Evolutionary conservation across 1,140 invertebrate genomes (phyloP), one percentile per base, ranked within the genome.

Genomic region (Propsilocerus akamusi): DNA sequence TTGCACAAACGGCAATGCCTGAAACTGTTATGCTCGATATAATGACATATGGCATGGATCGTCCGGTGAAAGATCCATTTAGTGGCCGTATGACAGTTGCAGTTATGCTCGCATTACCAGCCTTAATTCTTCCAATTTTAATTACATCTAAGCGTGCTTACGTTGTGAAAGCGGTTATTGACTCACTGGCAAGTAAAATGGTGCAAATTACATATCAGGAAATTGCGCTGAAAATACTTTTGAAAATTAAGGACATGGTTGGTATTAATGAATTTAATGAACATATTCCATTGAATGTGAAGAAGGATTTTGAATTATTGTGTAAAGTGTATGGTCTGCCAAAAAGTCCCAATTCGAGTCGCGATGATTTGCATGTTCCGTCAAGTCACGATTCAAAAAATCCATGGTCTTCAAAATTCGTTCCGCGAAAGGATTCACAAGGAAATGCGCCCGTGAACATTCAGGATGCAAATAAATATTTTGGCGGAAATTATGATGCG

Each of bases 141-240:
- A 56, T 68, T 46, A 61, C 58, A 7, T 20, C 61, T 53, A 61
- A 64, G 60, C 51, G 68, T 57, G 58, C 58, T 59, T 62, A 61
- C 55, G 58, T 59, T 56, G 51, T 62, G 58, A 53, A 61, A 68
- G 55, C 69, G 54, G 57, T 73, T 2, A 72, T 81, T 24, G 67
- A 73, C 51, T 68, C 72, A 1, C 62, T 85, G 14, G 72, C 76
- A 1, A 72, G 76, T n/a, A 77, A 77, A 58, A 62, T 85, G 51
- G 71, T 73, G 2, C 77, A 83, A 54, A 67, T 75, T 0, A 63
- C 72, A 0, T 78, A 80, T 55, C 78, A 80, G 61, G 80, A 84
- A 59, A 73, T 79, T 2, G 75, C 77, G 0, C 55, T 83, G 0
- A 71, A 76, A 46, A 77, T 81, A 1, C 58, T 85, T 10, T 63